phyloP scores from a whole-genome alignment of 2,113 vertebrate species.

The Hemibagrus wyckioides region DNA sequence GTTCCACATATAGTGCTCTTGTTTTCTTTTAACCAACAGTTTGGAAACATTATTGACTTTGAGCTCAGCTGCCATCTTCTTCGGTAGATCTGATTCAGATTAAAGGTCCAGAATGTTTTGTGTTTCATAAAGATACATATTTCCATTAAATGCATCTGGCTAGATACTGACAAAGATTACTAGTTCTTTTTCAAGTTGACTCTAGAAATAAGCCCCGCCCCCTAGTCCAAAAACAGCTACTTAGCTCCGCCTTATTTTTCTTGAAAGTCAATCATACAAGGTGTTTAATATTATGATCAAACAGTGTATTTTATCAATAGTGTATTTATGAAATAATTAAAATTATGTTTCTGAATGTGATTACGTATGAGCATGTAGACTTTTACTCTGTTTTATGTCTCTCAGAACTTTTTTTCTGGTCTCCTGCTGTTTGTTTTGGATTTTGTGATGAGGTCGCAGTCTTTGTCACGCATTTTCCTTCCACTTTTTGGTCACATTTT shows the following conservation, averaged over 20 bases:
- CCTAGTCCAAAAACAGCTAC: neutral
- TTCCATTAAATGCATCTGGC: neutral
- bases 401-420: neutral
- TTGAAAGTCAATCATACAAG: neutral
- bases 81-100: neutral
- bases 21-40: neutral
- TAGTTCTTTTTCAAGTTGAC: neutral
- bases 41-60: neutral
- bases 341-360: neutral
- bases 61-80: neutral
- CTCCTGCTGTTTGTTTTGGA: neutral
- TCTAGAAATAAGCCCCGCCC: neutral
- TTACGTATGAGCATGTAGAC: neutral
- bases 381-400: neutral
- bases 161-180: neutral
- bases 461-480: neutral
- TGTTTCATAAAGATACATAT: neutral
- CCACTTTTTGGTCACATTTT: neutral
- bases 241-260: neutral
- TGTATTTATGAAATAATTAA: neutral
- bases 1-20: neutral
- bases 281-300: too few relatives aligned
- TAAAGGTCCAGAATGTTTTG: neutral
- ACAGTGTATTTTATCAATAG: neutral
- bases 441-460: neutral